Evolutionary conservation across 2,113 vertebrate species (phyloP), one percentile per base, ranked within the genome.

Genomic region (Pituophis catenifer): DNA sequence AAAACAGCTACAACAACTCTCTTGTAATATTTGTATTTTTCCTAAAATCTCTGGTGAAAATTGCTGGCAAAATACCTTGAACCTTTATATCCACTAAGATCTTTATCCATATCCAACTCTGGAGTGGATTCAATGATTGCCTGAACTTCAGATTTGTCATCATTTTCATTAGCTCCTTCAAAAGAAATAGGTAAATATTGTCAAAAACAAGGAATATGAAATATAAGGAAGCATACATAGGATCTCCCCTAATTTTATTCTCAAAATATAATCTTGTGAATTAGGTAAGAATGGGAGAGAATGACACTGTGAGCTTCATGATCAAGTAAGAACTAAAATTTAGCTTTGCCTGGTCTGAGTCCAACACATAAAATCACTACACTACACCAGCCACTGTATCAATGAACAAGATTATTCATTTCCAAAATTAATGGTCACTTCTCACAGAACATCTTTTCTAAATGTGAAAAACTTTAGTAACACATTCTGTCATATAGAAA

Each of bases 61-160:
- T 23, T 81, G 24, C 29, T 24, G 48, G 92, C 29, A 62, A 89
- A 58, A 26, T 96, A 99, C 99, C 99, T 99, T 59, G 99, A 98
- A 94, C 98, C 98, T 97, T 98, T 98, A 97, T 98, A 99, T 95
- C 98, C 97, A 86, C 98, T 98, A 65, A 99, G 98, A 93, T 99
- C 98, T 97, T 98, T 98, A 96, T 98, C 98, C 99, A 99, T 99
- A 97, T 99, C 98, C 97, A 99, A 87, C 95, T 99, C 99, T 55
- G 99, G 99, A 62, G 99, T 99, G 13, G 99, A 99, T 94, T 99
- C 99, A 23, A 99, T 99, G 97, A 99, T 99, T 1, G 98, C 98
- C 96, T 99, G 99, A 48, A 99, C 99, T 96, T 99, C 99, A n/a
- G 99, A 99, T 96, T 98, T 98, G 95, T 99, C 98, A 92, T 98